phyloP scores from a whole-genome alignment of 2,888 invertebrate species.

The Drosophila picticornis region DNA sequence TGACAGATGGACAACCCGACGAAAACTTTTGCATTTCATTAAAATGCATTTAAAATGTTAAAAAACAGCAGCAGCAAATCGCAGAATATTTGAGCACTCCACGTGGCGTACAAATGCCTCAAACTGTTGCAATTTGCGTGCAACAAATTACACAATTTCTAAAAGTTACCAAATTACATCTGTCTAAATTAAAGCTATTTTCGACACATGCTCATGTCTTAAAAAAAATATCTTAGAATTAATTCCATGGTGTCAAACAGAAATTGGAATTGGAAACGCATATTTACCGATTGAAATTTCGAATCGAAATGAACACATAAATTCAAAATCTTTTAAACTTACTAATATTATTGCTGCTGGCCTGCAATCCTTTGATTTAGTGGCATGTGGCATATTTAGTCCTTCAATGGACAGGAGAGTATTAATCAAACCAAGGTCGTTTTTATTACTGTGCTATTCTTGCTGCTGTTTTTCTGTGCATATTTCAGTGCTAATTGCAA shows the following conservation, averaged over 20 bases:
- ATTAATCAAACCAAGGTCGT: not conserved
- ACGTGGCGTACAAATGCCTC: not conserved
- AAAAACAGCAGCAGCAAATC: not conserved
- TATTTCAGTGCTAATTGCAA: not conserved
- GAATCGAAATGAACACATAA: not conserved
- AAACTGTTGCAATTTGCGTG: slow-evolving; percentile 1
- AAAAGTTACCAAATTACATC: not conserved
- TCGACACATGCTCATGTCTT: not conserved
- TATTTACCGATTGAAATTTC: not conserved
- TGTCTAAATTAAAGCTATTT: no score
- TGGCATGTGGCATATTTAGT: not conserved
- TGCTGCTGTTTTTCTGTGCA: not conserved
- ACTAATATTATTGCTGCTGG: not conserved
- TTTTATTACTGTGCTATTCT: not conserved
- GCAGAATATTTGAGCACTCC: not conserved
- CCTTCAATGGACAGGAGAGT: not conserved
- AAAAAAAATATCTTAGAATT: not conserved
- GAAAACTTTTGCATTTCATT: not conserved
- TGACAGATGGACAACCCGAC: not conserved
- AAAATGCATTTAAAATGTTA: slow-evolving; percentile 3
- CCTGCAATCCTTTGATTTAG: not conserved
- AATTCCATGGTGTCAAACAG: not conserved
- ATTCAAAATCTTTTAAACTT: not conserved
- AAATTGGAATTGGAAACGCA: not conserved
- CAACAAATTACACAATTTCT: not conserved